phyloP scores from a whole-genome alignment of 1,140 invertebrate genomes.

The Holcopasites calliopsidis region DNA sequence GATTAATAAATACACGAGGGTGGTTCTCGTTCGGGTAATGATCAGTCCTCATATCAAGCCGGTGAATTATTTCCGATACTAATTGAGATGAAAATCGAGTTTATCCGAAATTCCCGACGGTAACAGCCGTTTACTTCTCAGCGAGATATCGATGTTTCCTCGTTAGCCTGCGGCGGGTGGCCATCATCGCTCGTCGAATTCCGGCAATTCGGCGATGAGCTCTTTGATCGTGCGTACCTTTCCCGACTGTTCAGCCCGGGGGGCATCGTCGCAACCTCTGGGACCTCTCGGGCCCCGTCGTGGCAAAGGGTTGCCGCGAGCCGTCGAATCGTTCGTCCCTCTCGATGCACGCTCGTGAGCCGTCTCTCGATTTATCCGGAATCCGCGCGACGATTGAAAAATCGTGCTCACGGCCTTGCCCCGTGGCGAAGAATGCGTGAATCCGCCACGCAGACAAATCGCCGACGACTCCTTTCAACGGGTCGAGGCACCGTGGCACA shows the following conservation, averaged over 20 bases:
- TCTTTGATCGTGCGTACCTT: slow-evolving; percentile 63
- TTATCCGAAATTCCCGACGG: slow-evolving; percentile 27
- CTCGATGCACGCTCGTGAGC: not conserved
- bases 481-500: slow-evolving; percentile 51
- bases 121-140: slow-evolving; percentile 31
- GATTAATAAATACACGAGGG: slow-evolving; percentile 30
- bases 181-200: slow-evolving; percentile 50
- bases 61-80: not conserved
- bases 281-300: slow-evolving; percentile 42
- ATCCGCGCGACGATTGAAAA: slow-evolving; percentile 39
- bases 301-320: slow-evolving; percentile 43
- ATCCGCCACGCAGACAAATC: slow-evolving; percentile 58
- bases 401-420: slow-evolving; percentile 39
- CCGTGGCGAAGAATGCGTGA: slow-evolving; percentile 33
- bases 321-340: slow-evolving; percentile 23
- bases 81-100: slow-evolving; percentile 36
- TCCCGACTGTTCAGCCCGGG: slow-evolving; percentile 32
- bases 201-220: slow-evolving; percentile 60
- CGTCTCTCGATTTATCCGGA: slow-evolving; percentile 18
- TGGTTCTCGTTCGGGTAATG: not conserved
- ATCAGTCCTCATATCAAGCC: not conserved
- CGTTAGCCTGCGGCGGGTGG: slow-evolving; percentile 44
- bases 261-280: slow-evolving; percentile 59
- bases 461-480: slow-evolving; percentile 56
- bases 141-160: slow-evolving; percentile 53